These are phyloP conservation scores for Bembecia ichneumoniformis DNA, from an alignment of 2,888 invertebrate genomes.

Conservation along the genomic window DNA sequence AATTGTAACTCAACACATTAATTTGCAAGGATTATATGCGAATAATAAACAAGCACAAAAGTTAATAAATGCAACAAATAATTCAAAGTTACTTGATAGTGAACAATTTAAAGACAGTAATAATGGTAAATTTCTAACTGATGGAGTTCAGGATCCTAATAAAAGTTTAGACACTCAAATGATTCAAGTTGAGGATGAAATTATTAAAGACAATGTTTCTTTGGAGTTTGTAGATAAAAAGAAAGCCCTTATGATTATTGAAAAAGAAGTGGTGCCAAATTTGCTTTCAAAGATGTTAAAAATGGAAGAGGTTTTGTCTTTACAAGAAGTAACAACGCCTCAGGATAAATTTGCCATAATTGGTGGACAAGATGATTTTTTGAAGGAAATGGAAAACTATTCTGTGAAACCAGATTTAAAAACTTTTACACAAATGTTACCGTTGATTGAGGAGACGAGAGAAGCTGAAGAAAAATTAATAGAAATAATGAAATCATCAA, in stretches of 20 bases:
- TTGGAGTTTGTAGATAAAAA: conserved; percentile 6
- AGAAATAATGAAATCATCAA: conserved; percentile 68
- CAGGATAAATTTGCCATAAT: conserved; percentile 81
- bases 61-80: neutral
- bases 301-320: conserved; percentile 72
- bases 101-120: neutral
- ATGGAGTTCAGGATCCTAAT: neutral
- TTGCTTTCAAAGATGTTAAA: conserved; percentile 74
- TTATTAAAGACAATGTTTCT: conserved; percentile 5
- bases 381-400: conserved; percentile 80
- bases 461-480: conserved; percentile 80
- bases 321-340: conserved; percentile 71
- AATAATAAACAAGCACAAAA: conserved; percentile 4
- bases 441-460: conserved; percentile 76
- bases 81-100: conserved; percentile 4
- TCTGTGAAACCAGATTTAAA: conserved; percentile 81
- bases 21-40: conserved; percentile 17
- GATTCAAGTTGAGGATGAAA: neutral
- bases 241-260: conserved; percentile 8
- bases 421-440: conserved; percentile 83
- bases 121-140: neutral
- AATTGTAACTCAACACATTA: conserved; percentile 25
- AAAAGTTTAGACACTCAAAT: neutral
- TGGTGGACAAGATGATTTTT: conserved; percentile 84
- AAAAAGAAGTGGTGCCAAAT: conserved; percentile 72